phyloP scores from a whole-genome alignment of 2,888 invertebrate species.

The Cryptus armator region DNA sequence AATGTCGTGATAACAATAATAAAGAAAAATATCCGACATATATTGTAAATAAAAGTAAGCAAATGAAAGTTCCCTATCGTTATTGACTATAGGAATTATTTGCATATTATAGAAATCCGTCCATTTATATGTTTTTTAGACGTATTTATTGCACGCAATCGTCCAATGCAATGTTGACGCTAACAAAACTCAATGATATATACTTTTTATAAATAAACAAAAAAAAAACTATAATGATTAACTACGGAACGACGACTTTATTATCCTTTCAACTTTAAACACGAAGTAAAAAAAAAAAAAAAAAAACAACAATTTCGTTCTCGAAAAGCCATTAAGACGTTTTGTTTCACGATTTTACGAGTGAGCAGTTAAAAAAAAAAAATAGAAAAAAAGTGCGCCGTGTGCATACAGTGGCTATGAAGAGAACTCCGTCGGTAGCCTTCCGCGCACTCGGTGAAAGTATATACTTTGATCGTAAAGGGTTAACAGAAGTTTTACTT shows the following conservation, averaged over 20 bases:
- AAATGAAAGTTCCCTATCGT: background rate
- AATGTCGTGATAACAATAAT: too few species aligned
- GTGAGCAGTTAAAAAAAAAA: slow-evolving; percentile 27
- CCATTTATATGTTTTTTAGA: background rate
- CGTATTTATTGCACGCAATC: background rate
- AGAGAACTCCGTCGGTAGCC: background rate
- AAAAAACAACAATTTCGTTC: slow-evolving; percentile 21
- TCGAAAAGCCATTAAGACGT: slow-evolving; percentile 39
- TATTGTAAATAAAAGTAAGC: background rate
- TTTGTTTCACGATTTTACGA: slow-evolving; percentile 62
- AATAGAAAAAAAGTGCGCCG: slow-evolving; percentile 6
- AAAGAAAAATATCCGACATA: background rate
- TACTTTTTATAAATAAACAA: slow-evolving; percentile 23
- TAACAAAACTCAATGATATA: background rate
- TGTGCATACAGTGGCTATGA: background rate
- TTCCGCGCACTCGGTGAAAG: background rate
- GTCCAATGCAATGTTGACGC: slow-evolving; percentile 8
- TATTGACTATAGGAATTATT: background rate
- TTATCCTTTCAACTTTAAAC: slow-evolving; percentile 25
- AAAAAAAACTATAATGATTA: background rate
- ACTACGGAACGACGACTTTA: slow-evolving; percentile 27
- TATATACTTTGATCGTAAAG: slow-evolving; percentile 66
- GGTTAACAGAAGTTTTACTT: slow-evolving; percentile 62
- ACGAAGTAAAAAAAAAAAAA: background rate
- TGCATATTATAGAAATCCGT: background rate